These are phyloP conservation scores for Scotopteryx bipunctaria DNA, from an alignment of 2,888 invertebrate genomes.

Conservation along the genomic window DNA sequence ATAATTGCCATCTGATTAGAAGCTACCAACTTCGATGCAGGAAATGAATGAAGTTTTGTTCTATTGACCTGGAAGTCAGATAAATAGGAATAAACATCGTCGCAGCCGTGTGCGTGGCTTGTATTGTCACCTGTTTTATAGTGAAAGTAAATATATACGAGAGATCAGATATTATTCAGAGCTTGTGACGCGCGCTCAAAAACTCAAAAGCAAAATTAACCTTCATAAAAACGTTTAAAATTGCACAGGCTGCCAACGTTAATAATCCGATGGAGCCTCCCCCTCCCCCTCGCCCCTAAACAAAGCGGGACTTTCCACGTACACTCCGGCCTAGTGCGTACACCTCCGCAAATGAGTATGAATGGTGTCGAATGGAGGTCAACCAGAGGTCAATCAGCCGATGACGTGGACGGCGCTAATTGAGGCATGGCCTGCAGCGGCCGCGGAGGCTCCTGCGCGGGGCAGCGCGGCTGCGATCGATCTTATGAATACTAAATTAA, in stretches of 20 bases:
- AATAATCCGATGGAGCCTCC: constrained; percentile 7
- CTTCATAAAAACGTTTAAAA: constrained; percentile 10
- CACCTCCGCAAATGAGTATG: constrained; percentile 20
- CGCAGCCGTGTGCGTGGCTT: too few species aligned
- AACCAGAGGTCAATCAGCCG: constrained; percentile 19
- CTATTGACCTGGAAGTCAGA: background rate
- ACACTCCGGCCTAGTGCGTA: background rate
- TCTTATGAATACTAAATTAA: constrained; percentile 17
- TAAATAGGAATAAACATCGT: background rate
- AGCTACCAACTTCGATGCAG: background rate
- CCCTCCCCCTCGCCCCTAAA: background rate
- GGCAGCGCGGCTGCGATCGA: constrained; percentile 9
- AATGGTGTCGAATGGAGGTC: constrained; percentile 19
- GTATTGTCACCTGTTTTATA: too few species aligned
- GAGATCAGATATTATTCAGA: background rate
- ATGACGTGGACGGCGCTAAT: constrained; percentile 15
- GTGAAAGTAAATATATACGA: background rate
- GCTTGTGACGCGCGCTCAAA: constrained; percentile 2
- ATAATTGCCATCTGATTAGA: constrained; percentile 16
- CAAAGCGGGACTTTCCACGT: background rate
- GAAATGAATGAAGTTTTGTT: constrained; percentile 1
- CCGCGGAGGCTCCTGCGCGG: constrained; percentile 2
- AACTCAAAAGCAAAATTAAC: constrained; percentile 14
- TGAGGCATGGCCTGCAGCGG: constrained; percentile 24
- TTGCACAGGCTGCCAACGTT: constrained; percentile 7